Evolutionary conservation across 92 coral and sea anemone genomes (phyloP).

Genomic region (Chrysogorgia sp.): DNA sequence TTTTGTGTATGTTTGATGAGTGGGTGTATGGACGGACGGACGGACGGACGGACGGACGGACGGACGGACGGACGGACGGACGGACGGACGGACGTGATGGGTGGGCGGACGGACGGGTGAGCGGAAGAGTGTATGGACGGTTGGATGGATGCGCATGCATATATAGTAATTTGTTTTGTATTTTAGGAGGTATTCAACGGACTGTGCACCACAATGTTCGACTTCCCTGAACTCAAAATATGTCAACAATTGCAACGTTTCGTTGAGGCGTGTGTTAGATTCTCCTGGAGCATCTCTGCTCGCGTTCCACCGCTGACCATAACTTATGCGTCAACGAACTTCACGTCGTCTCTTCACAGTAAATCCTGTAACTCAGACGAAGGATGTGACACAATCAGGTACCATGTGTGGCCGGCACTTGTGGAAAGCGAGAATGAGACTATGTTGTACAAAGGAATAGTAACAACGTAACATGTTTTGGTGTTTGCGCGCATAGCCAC

Average conservation of each 20-base stretch:
- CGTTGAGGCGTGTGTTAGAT: slow-evolving; percentile 86
- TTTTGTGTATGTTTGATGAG: neutral
- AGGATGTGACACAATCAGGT: slow-evolving; percentile 55
- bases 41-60: neutral
- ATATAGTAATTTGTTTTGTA: neutral
- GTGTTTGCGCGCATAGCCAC: neutral
- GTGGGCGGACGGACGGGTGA: too few species aligned
- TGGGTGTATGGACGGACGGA: neutral
- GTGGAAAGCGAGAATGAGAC: slow-evolving; percentile 72
- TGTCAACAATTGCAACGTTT: slow-evolving; percentile 70
- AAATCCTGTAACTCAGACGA: slow-evolving; percentile 73
- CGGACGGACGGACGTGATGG: neutral
- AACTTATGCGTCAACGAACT: slow-evolving; percentile 68
- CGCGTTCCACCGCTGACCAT: slow-evolving; percentile 86
- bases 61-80: slow-evolving; percentile 1
- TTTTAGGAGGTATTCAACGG: slow-evolving; percentile 76
- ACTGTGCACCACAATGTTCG: slow-evolving; percentile 85
- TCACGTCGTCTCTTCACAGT: slow-evolving; percentile 67
- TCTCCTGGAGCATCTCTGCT: slow-evolving; percentile 85
- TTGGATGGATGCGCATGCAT: neutral
- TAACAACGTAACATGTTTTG: slow-evolving; percentile 71
- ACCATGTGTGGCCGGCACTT: slow-evolving; percentile 92
- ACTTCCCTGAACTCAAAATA: slow-evolving; percentile 84
- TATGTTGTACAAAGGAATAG: slow-evolving; percentile 77
- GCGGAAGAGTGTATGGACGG: neutral